These are phyloP conservation scores for Gadus chalcogrammus DNA, from an alignment of 2,113 vertebrate genomes.

Conservation along the genomic window DNA sequence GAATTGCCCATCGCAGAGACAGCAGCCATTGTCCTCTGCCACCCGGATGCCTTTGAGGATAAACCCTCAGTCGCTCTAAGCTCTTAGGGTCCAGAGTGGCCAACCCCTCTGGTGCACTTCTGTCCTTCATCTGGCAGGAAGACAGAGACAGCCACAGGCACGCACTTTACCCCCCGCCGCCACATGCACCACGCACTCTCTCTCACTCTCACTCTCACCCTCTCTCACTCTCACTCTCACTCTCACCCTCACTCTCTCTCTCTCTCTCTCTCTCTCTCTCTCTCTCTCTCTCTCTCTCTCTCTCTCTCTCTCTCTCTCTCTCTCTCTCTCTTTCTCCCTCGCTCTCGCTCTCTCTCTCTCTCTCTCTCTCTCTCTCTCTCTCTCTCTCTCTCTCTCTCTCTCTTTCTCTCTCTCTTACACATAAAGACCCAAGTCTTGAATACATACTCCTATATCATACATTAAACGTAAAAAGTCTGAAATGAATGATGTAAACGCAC, in stretches of 20 bases:
- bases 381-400: background rate
- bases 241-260: background rate
- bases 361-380: background rate
- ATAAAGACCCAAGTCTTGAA: background rate
- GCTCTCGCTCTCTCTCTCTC: background rate
- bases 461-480: background rate
- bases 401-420: background rate
- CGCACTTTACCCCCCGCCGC: constrained; percentile 4
- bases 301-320: background rate
- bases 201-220: background rate
- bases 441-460: too few species aligned
- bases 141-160: constrained; percentile 58
- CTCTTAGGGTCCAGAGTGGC: background rate
- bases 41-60: constrained; percentile 26
- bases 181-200: constrained; percentile 3
- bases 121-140: constrained; percentile 55
- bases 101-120: constrained; percentile 11
- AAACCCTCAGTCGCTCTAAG: constrained; percentile 13
- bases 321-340: background rate
- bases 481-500: constrained; percentile 1
- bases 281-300: background rate
- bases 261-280: background rate
- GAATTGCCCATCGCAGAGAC: too few species aligned
- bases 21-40: constrained; percentile 5
- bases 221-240: background rate